Evolutionary conservation across 2,113 vertebrate species (phyloP).

Genomic region (Microcebus ravelobensis): DNA sequence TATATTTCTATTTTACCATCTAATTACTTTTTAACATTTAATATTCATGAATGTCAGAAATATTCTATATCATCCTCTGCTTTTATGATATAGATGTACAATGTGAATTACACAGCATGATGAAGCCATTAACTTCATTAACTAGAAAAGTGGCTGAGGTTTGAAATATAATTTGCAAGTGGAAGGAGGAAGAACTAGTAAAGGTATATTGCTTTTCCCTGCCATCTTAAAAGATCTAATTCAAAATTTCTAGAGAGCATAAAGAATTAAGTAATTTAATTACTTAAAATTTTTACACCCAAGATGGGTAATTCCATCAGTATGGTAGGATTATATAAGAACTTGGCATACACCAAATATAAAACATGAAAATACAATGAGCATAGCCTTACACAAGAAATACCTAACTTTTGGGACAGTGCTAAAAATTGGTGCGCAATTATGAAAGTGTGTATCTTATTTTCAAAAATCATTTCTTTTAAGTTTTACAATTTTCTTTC

Average conservation of each 20-base stretch:
- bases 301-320: constrained; percentile 71
- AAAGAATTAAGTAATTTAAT: constrained; percentile 77
- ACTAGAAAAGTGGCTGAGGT: not conserved
- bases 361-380: constrained; percentile 34
- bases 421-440: not conserved
- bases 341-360: constrained; percentile 18
- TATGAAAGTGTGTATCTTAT: not conserved
- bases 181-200: not conserved
- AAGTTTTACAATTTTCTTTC: not conserved
- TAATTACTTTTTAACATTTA: constrained; percentile 62
- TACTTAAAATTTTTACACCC: constrained; percentile 65
- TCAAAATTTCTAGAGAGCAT: constrained; percentile 64
- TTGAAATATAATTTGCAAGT: constrained; percentile 65
- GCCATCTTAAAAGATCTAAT: constrained; percentile 24
- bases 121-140: constrained; percentile 60
- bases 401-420: not conserved
- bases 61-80: not conserved
- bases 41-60: constrained; percentile 48
- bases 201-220: constrained; percentile 59
- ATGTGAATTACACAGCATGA: constrained; percentile 27
- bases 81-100: constrained; percentile 20
- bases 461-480: not conserved
- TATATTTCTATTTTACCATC: constrained; percentile 50
- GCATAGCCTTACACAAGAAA: not conserved
- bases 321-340: not conserved